Base-by-base conservation (phyloP, 1,140 invertebrate species). In the Bombus soroeensis region DNA sequence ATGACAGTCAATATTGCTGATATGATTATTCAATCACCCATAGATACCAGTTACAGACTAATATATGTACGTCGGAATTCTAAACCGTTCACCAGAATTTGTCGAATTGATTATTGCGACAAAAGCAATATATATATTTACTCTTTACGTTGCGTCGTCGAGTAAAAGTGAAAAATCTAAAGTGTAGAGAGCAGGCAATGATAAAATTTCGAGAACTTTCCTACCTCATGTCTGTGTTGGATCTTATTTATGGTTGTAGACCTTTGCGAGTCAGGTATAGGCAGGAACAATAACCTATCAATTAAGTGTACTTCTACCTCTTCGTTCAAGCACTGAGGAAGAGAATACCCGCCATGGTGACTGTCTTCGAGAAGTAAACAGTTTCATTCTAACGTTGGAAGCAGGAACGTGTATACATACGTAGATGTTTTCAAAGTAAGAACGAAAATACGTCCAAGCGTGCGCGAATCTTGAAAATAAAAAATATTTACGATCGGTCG, bases 241-340 rank as follows among this genome's bases (percentile, higher is more conserved):
- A 32, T 71, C 9, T 37, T n/a, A 37, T 47, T 81, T 47, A 32
- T 22, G 41, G 34, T 25, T 4, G 73, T 25, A n/a, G 62, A 41
- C 62, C 73, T 47, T 13, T 53, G 53, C 59, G 9, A 32, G 25
- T 8, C 66, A 84, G 68, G 47, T 68, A 83, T 76, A 72, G 37
- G 53, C 4, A 43, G 37, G 28, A 10, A 47, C 81, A 68, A 75
- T 70, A 83, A 70, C 81, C 74, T 28, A 83, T 83, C 81, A 68
- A 76, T 77, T 77, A 78, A 78, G 18, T 6, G 28, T n/a, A 15
- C 34, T 64, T 64, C 10, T 39, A 47, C 81, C 57, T 32, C 43
- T 12, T 62, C 81, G 28, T 6, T n/a, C 15, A 39, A 28, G 25
- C 34, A n/a, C 41, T 47, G 10, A 28, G 22, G 5, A 37, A 59